A percentile compares a stretch with the other conserved stretches of the same genome.
Evolutionary conservation across 1,140 invertebrate species (phyloP).

Genomic region (Bradynema listronoti): DNA sequence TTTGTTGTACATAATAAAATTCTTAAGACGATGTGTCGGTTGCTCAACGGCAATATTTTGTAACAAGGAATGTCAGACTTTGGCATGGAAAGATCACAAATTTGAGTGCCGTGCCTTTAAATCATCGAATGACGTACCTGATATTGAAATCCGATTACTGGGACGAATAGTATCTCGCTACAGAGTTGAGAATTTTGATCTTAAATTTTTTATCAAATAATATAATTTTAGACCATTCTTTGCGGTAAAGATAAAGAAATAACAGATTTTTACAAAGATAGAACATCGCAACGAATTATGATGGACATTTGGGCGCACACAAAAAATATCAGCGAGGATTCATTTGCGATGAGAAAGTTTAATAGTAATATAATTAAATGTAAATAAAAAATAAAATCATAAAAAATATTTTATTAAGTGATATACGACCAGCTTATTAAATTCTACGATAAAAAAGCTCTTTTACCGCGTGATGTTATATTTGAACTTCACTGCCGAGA

Average conservation of each 20-base stretch:
- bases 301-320: conserved; percentile 57
- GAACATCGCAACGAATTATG: conserved; percentile 41
- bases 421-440: conserved; percentile 43
- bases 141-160: conserved; percentile 49
- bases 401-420: conserved; percentile 31
- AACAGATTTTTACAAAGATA: conserved; percentile 45
- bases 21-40: conserved; percentile 30
- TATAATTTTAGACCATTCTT: conserved; percentile 40
- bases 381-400: background rate
- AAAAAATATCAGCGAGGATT: conserved; percentile 50
- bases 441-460: conserved; percentile 47
- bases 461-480: conserved; percentile 42
- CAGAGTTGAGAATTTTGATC: conserved; percentile 28
- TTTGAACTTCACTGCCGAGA: conserved; percentile 57
- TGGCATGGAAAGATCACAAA: conserved; percentile 45
- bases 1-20: background rate
- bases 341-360: conserved; percentile 46
- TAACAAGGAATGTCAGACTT: conserved; percentile 34
- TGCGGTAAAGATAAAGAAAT: conserved; percentile 45
- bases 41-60: conserved; percentile 40
- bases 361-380: conserved; percentile 28
- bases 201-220: conserved; percentile 4
- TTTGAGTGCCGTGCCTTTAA: conserved; percentile 35
- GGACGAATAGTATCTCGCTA: conserved; percentile 49
- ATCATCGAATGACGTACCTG: conserved; percentile 22